These are phyloP conservation scores for Brienomyrus brachyistius DNA, from an alignment of 2,113 vertebrate species.

Conservation along the genomic window DNA sequence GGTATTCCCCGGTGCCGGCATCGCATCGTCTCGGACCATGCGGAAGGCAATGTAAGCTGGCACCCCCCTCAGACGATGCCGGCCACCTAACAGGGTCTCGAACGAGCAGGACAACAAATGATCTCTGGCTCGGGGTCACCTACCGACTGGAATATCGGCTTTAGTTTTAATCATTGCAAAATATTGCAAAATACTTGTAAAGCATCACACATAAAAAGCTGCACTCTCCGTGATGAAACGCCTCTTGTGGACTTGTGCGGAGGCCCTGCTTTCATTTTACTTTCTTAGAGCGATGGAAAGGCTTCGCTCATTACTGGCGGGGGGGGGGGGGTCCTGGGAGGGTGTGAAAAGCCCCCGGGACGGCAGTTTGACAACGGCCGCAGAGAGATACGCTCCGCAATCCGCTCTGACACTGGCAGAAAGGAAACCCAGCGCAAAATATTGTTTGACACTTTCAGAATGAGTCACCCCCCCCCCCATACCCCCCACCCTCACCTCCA, in stretches of 20 bases:
- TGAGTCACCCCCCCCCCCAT: not conserved
- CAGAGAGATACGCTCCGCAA: not conserved
- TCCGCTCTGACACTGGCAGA: slow-evolving; percentile 1
- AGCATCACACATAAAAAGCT: not conserved
- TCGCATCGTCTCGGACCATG: not conserved
- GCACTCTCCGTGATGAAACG: not conserved
- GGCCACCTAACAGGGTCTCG: not conserved
- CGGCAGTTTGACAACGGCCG: not conserved
- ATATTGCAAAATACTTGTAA: not conserved
- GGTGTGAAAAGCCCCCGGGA: not conserved
- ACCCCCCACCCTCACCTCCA: not conserved
- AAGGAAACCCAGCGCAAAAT: slow-evolving; percentile 2
- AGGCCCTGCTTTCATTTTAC: not conserved
- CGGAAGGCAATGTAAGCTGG: not conserved
- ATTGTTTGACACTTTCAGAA: not conserved
- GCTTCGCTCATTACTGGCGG: not conserved
- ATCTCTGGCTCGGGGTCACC: not conserved
- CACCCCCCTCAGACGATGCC: not conserved
- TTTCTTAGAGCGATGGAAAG: not conserved
- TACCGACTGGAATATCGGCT: not conserved
- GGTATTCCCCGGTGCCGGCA: not conserved
- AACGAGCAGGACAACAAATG: not conserved
- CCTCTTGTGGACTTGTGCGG: not conserved
- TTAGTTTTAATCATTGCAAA: not conserved
- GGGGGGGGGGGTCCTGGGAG: not conserved